Evolutionary conservation across 1,140 invertebrate genomes (phyloP).

Genomic region (Phortica variegata): DNA sequence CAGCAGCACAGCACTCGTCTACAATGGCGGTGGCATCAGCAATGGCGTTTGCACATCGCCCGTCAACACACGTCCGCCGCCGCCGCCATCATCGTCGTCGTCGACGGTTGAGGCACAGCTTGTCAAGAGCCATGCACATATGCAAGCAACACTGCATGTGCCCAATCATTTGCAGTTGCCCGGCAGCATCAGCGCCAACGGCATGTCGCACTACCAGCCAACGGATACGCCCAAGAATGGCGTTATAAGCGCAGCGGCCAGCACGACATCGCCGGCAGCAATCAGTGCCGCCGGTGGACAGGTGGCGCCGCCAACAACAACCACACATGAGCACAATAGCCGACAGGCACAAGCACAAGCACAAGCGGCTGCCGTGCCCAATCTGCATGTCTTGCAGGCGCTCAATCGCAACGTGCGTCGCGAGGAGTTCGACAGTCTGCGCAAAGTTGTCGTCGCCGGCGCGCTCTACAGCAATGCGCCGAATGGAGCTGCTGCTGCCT

Average conservation of each 20-base stretch:
- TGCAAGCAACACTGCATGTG: constrained; percentile 17
- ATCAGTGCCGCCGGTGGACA: constrained; percentile 17
- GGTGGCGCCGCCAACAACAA: constrained; percentile 29
- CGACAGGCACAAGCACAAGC: constrained; percentile 5
- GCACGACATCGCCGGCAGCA: constrained; percentile 8
- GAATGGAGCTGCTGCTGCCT: constrained; percentile 14
- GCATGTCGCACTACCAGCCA: constrained; percentile 20
- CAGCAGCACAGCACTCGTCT: constrained; percentile 12
- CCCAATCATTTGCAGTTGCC: constrained; percentile 22
- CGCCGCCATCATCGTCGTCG: constrained; percentile 24
- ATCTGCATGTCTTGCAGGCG: constrained; percentile 43
- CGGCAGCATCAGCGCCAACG: constrained; percentile 22
- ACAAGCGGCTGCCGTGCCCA: constrained; percentile 28
- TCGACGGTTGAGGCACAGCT: background rate
- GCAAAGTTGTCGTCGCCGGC: constrained; percentile 44
- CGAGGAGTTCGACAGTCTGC: constrained; percentile 47
- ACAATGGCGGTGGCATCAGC: background rate
- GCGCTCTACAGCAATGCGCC: constrained; percentile 24
- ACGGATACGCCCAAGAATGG: constrained; percentile 10
- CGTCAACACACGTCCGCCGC: constrained; percentile 41
- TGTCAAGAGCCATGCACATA: constrained; percentile 9
- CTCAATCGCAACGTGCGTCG: constrained; percentile 40
- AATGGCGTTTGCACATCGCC: constrained; percentile 26
- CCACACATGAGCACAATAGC: constrained; percentile 46
- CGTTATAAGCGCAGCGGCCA: constrained; percentile 29